Evolutionary conservation across 2,888 invertebrate species (phyloP), one percentile per base, ranked within the genome.

Genomic region (Myathropa florea): DNA sequence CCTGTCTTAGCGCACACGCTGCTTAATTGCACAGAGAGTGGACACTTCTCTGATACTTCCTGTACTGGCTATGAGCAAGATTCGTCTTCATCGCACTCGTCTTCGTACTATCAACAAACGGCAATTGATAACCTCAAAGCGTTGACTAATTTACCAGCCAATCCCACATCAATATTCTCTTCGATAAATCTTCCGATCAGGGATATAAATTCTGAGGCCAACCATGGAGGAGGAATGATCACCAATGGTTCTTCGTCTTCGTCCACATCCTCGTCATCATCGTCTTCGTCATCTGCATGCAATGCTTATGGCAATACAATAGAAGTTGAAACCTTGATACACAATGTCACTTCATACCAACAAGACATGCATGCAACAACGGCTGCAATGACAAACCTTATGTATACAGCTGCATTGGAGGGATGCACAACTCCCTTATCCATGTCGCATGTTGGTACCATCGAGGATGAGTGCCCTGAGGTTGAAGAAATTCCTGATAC

Each of bases 41-140:
- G 78, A 36, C 84, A 88, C 14, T 80, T 88, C 81, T 88, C 88
- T 64, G 89, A 88, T 30, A 88, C 70, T 76, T 83, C 86, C 0
- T 86, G 86, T 23, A 86, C 77, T 18, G 86, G 86, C 10, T 86
- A 82, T 33, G 86, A 86, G 70, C 86, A 81, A 75, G 88, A 79
- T 67, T 76, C 76, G n/a, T 80, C 64, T 30, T 73, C 81, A 68
- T 84, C 72, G 33, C 83, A 88, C n/a, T 64, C 86, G 1, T 77
- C 82, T 0, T 61, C 86, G 14, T 86, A 89, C 59, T 88, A 88
- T 24, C 89, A 89, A 59, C 88, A 90, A 72, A 93, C 93, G 0
- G 94, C 94, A 1, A 94, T 94, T 21, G 94, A 94, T 89, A 94
- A 93, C 21, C 91, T 94, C 0, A 93, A 94, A 79, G 94, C 94